Evolutionary conservation across 2,888 invertebrate species (phyloP).

Genomic region (Drosophila mayaguana): DNA sequence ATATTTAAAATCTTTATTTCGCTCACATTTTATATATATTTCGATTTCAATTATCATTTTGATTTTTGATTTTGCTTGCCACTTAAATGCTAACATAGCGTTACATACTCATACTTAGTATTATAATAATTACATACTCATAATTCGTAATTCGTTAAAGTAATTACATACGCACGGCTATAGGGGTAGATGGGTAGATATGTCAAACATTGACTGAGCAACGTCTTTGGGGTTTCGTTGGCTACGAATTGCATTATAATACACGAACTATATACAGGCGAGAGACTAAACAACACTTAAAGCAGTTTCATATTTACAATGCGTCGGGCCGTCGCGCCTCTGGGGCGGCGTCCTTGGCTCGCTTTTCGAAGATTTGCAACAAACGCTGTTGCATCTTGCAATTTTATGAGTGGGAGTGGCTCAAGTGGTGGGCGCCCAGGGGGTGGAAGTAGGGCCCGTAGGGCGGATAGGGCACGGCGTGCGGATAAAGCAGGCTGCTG

Average conservation of each 20-base stretch:
- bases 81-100: constrained; percentile 64
- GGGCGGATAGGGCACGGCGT: constrained; percentile 89
- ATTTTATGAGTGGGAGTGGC: constrained; percentile 88
- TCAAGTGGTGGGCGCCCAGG: constrained; percentile 88
- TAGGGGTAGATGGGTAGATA: constrained; percentile 37
- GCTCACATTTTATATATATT: constrained; percentile 47
- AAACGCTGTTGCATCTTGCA: constrained; percentile 84
- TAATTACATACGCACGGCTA: constrained; percentile 10
- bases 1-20: constrained; percentile 67
- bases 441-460: constrained; percentile 90
- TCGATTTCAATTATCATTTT: constrained; percentile 48
- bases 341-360: constrained; percentile 50
- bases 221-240: constrained; percentile 42
- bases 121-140: constrained; percentile 30
- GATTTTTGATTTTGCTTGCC: constrained; percentile 68
- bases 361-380: constrained; percentile 83
- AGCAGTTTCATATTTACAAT: constrained; percentile 49
- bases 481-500: constrained; percentile 88
- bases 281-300: constrained; percentile 50
- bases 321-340: constrained; percentile 5
- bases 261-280: constrained; percentile 65
- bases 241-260: constrained; percentile 36
- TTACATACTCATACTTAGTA: constrained; percentile 29
- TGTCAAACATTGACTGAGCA: constrained; percentile 49
- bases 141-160: constrained; percentile 5